Base-by-base conservation (phyloP, 2,888 invertebrate genomes). In the Noctua fimbriata region DNA sequence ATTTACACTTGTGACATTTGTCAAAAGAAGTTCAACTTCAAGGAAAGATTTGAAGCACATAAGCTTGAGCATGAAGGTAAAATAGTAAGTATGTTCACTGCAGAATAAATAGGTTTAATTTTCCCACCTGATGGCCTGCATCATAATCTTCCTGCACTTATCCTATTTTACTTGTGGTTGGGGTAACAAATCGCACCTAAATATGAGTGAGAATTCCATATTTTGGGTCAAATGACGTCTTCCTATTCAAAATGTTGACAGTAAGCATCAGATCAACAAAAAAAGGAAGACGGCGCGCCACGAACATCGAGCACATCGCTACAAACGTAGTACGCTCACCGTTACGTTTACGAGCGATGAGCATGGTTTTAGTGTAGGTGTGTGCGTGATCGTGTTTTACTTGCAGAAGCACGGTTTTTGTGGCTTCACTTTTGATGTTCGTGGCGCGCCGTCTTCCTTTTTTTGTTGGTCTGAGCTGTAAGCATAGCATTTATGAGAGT, bases 11-110 rank as follows among this genome's bases (percentile, higher is more conserved):
- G 96, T 92, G 92, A 93, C 32, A 63, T 95, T 28, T 96, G 96
- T 82, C 92, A 92, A 69, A 95, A 93, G 87, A 94, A 93, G 75
- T 96, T 96, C 83, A 92, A 92, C 71, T 92, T 92, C 73, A 85
- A 85, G 65, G 93, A 95, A 72, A 92, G 94, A 84, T 94, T 93
- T 90, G 94, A 96, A 88, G 93, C 94, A 52, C 97, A 97, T 76
- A 94, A 93, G 86, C 89, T 94, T 16, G 92, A 91, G 79, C 97
- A 97, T 92, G 91, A 95, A 80, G 96, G 94, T 2, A 94, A 94
- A 90, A 89, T 89, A 78, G 96, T 97, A 90, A 93, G 94, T 92
- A 78, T 60, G 24, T 10, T 32, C 0, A 24, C 14, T 41, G 21
- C 24, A 28, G n/a, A 75, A 44, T 41, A 28, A 36, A 63, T 63